A percentile compares a stretch with the other conserved stretches of the same genome.
phyloP scores from a whole-genome alignment of 2,888 invertebrate genomes.

The Caenorhabditis sp. region DNA sequence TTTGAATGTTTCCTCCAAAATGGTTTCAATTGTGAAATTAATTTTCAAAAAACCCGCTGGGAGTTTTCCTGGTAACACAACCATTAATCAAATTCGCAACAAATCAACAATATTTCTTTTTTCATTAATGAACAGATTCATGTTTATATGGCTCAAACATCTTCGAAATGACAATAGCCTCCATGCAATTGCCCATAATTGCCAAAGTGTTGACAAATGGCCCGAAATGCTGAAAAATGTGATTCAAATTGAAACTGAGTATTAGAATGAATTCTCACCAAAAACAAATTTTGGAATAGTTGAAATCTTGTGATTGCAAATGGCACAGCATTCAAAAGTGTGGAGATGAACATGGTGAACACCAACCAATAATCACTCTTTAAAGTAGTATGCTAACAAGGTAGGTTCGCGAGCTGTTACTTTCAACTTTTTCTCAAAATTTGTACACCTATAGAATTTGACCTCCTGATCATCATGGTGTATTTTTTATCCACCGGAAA shows the following conservation, averaged over 20 bases:
- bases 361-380: conserved; percentile 39
- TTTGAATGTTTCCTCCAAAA: too few species aligned
- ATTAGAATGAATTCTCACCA: too few species aligned
- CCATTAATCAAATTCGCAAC: too few species aligned
- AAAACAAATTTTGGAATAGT: neutral
- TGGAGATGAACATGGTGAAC: conserved; percentile 23
- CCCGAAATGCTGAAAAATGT: conserved; percentile 33
- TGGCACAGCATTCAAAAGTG: conserved; percentile 23
- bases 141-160: conserved; percentile 16
- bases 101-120: too few species aligned
- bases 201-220: conserved; percentile 30
- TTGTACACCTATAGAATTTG: too few species aligned
- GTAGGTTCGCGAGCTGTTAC: too few species aligned
- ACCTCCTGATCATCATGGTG: too few species aligned
- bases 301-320: conserved; percentile 17
- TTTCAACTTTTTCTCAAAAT: too few species aligned
- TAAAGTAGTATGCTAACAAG: too few species aligned
- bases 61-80: conserved; percentile 24
- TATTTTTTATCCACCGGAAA: too few species aligned
- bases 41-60: conserved; percentile 23
- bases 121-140: neutral
- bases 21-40: too few species aligned
- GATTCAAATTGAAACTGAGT: too few species aligned
- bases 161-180: conserved; percentile 31
- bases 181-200: conserved; percentile 24